Evolutionary conservation across 1,140 invertebrate species (phyloP), one percentile per base, ranked within the genome.

Genomic region (Drosophila nikananu): DNA sequence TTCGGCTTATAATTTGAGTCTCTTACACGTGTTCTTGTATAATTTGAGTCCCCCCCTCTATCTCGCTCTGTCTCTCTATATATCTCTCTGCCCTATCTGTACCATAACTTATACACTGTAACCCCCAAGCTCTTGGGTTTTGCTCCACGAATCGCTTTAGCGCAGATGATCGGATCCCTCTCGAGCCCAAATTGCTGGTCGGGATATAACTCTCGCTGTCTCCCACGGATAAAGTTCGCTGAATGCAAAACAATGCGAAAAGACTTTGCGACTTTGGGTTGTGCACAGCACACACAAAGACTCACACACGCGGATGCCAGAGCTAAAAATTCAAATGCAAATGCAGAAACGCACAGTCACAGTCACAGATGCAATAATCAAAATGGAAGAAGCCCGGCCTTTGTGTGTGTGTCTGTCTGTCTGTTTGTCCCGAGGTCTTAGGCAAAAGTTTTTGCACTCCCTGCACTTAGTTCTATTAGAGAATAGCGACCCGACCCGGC

Each of bases 81-180:
- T 64, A 19, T 46, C 13, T 23, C 64, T 32, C 49, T n/a, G 9
- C 10, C 49, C 49, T 68, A 62, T 80, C 59, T 76, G 55, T 86
- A 80, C 76, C 51, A 81, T 89, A 83, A 67, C 74, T 89, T 89
- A 90, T 87, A 90, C 90, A 92, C 86, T 92, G 91, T 92, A 92
- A 91, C 83, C 83, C 63, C 72, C 67, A 82, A 92, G 73, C 90
- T 84, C 55, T 80, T 84, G 83, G 83, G 90, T 91, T 65, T 87
- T 84, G 77, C 82, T 91, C 83, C 90, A 91, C 84, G 89, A 90
- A 83, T 83, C 82, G 90, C 82, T 86, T 86, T 80, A 82, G 70
- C 71, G 84, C 77, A 79, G 57, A 58, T 62, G 27, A 80, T 78
- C 77, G 42, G 42, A 55, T 58, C 54, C 65, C 60, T 61, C 54